Conservation (phyloP, 2,888 invertebrate species). For the Monopis laevigella region DNA sequence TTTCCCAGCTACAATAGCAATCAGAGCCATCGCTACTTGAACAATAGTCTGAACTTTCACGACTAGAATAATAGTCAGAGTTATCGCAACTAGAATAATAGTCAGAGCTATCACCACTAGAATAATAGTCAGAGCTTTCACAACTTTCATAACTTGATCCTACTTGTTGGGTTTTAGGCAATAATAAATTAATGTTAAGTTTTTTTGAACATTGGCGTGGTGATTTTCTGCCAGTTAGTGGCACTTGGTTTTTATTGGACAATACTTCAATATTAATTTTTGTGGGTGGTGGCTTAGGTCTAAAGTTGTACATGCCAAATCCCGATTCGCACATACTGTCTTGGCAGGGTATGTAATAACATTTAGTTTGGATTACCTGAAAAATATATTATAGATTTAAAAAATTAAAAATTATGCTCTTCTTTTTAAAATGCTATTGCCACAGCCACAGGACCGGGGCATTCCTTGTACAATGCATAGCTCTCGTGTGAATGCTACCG, state of each 20-base stretch:
- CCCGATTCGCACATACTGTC: too few species aligned
- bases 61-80: too few species aligned
- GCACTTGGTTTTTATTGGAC: background rate
- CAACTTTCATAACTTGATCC: too few species aligned
- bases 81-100: too few species aligned
- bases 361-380: background rate
- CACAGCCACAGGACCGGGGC: too few species aligned
- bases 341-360: slow-evolving; percentile 3
- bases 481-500: too few species aligned
- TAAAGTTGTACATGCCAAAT: background rate
- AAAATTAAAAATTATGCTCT: too few species aligned
- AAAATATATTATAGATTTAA: background rate
- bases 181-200: background rate
- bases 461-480: too few species aligned
- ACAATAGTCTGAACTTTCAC: too few species aligned
- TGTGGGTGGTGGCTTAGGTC: background rate
- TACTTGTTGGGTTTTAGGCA: too few species aligned
- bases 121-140: too few species aligned
- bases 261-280: slow-evolving; percentile 7
- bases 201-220: background rate
- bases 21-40: background rate
- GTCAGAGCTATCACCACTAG: too few species aligned
- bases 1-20: background rate
- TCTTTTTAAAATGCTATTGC: background rate
- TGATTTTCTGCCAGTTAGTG: background rate